A percentile compares a stretch with the other conserved stretches of the same genome.
phyloP scores from a whole-genome alignment of 2,113 vertebrate species.

The Misgurnus anguillicaudatus region DNA sequence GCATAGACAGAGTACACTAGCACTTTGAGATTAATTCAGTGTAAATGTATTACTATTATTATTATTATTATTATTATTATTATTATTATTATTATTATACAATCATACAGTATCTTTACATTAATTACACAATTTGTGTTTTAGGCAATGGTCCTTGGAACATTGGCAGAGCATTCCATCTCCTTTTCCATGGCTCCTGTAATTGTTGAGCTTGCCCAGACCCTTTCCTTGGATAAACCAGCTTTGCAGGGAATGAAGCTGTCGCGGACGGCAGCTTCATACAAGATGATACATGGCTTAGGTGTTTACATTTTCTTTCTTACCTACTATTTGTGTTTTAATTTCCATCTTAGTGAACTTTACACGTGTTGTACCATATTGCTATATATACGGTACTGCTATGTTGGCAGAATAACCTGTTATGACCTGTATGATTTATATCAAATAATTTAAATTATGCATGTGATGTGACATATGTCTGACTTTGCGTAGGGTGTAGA shows the following conservation, averaged over 20 bases:
- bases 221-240: conserved; percentile 8
- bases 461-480: no score
- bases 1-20: background rate
- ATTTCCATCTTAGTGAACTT: no score
- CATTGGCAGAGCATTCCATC: conserved; percentile 32
- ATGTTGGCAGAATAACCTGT: no score
- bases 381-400: no score
- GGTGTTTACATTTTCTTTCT: no score
- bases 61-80: no score
- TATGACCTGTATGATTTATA: no score
- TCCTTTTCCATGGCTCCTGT: conserved; percentile 30
- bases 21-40: no score
- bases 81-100: background rate
- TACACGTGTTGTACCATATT: no score
- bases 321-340: no score
- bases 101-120: conserved; percentile 12
- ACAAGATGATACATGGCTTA: background rate
- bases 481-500: background rate
- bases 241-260: conserved; percentile 38
- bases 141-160: conserved; percentile 33
- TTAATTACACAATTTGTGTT: conserved; percentile 18
- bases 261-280: conserved; percentile 23
- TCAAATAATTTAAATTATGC: no score
- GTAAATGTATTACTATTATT: no score
- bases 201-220: conserved; percentile 38